Evolutionary conservation across 2,113 vertebrate species (phyloP), one percentile per base, ranked within the genome.

Genomic region (Chiloscyllium plagiosum): DNA sequence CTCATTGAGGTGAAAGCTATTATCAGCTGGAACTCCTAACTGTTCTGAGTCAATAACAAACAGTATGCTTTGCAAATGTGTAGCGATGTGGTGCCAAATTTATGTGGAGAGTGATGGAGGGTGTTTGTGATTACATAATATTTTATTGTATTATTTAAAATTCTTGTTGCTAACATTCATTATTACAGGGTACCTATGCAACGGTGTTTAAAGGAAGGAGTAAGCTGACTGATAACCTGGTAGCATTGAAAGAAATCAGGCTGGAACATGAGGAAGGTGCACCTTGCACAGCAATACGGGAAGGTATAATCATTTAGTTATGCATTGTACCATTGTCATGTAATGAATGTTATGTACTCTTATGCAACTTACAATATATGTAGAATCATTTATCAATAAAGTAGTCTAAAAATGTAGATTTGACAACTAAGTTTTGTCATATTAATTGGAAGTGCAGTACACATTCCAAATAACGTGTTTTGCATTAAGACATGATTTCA

Each of bases 201-300:
- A 99, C 99, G 15, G 99, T 99, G 96, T 99, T 99, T 97, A 99
- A 99, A 97, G 99, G 99, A 96, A 98, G 99, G 97, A 99, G 99
- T 97, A 99, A 99, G 97, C 96, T 99, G 96, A 99, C 99, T 0
- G 99, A 99, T 97, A 99, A 99, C 97, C 97, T 99, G 97, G 99
- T 99, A 97, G 99, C 99, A 87, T 97, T 99, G 97, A 99, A 99
- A 97, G 99, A 99, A 98, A 99, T 99, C 92, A 97, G 99, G 7
- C 97, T 99, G 97, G 99, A 99, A 96, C 99, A 99, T 7, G 99
- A 99, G 96, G 99, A 99, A 96, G 99, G 99, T 65, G 99, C 99
- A 0, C 99, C 99, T 0, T 99, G 99, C 97, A 99, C 99, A 26
- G 99, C 99, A 96, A 99, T 99, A 97, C 98, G 99, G 98, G 99